These are phyloP conservation scores for Chrysogorgia sp. DNA, from an alignment of 92 coral and sea anemone genomes.

Conservation along the genomic window DNA sequence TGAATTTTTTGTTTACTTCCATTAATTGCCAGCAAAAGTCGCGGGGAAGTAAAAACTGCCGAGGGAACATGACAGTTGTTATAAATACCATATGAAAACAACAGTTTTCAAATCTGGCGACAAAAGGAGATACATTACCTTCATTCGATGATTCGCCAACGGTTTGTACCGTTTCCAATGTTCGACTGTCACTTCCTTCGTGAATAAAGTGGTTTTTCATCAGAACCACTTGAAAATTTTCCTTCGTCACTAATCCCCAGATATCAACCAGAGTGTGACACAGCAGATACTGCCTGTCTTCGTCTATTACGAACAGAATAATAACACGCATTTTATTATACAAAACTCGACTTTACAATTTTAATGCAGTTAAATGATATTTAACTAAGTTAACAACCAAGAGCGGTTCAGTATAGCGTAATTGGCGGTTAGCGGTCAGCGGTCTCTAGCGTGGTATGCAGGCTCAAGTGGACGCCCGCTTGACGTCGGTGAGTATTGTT, in stretches of 20 bases:
- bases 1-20: too few relatives aligned
- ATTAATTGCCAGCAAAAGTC: too few relatives aligned
- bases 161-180: constrained; percentile 39
- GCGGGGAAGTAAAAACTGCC: too few relatives aligned
- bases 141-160: constrained; percentile 36
- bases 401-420: too few relatives aligned
- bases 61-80: too few relatives aligned
- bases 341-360: too few relatives aligned
- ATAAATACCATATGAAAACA: not conserved
- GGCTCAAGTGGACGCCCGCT: too few relatives aligned
- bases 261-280: constrained; percentile 39
- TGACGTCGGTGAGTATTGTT: not conserved
- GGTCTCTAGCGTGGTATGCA: too few relatives aligned
- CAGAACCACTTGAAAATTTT: constrained; percentile 40
- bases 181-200: constrained; percentile 28
- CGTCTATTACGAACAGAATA: not conserved
- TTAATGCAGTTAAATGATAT: too few relatives aligned
- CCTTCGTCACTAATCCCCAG: constrained; percentile 26
- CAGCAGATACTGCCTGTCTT: constrained; percentile 23
- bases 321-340: not conserved
- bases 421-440: too few relatives aligned
- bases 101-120: not conserved
- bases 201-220: constrained; percentile 37
- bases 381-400: too few relatives aligned
- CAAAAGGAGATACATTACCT: constrained; percentile 13